These are phyloP conservation scores for Gopherus evgoodei DNA, from an alignment of 2,113 vertebrate genomes.

Conservation along the genomic window DNA sequence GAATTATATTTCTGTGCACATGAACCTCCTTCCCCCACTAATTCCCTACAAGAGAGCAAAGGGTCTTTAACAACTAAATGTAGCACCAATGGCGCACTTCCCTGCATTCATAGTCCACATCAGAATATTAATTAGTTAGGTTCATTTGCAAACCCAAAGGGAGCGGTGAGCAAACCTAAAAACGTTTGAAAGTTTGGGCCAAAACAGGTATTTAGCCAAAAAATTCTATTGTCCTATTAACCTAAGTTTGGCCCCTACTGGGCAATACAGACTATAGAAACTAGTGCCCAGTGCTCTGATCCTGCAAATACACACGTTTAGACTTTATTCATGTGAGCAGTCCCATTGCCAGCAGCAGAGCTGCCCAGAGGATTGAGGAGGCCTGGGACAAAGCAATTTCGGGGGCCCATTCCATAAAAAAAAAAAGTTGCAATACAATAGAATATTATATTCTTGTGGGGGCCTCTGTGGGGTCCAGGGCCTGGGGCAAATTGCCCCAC, in stretches of 20 bases:
- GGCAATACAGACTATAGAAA: fast-evolving
- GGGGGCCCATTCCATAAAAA: too few relatives aligned
- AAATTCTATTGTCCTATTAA: background rate
- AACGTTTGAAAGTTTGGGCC: background rate
- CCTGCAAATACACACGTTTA: background rate
- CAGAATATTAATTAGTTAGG: background rate
- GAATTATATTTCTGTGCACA: background rate
- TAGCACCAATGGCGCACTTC: background rate
- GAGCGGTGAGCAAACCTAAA: background rate
- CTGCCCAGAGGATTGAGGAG: too few relatives aligned
- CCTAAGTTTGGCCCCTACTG: background rate
- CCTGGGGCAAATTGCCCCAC: too few relatives aligned
- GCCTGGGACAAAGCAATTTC: too few relatives aligned
- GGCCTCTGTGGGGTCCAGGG: too few relatives aligned
- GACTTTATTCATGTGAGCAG: background rate
- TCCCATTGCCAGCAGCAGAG: background rate
- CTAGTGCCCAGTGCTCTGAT: too few relatives aligned
- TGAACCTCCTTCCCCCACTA: background rate
- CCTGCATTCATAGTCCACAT: background rate
- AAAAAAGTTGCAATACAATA: too few relatives aligned
- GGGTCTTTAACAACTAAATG: background rate
- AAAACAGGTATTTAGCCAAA: background rate
- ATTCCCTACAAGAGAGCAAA: background rate
- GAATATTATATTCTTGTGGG: too few relatives aligned
- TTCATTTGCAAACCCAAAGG: background rate